A percentile compares a stretch with the other conserved stretches of the same genome.
These are phyloP conservation scores for Seira sanloemensis DNA, from an alignment of 2,888 invertebrate species.

Conservation along the genomic window DNA sequence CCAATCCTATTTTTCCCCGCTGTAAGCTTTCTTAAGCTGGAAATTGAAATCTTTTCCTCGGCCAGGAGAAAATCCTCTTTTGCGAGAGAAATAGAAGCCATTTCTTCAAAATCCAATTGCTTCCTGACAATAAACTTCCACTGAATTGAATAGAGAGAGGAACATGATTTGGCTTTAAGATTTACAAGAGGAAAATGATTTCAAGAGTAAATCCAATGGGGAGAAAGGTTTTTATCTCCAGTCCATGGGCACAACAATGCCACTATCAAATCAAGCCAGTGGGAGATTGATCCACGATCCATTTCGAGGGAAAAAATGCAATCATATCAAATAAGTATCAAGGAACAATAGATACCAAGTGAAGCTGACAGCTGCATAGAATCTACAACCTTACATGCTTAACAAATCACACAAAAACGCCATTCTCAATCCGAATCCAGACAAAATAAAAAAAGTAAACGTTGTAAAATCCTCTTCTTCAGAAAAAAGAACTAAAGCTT, in stretches of 20 bases:
- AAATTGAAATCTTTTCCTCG: background rate
- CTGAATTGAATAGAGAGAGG: background rate
- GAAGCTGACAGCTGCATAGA: constrained; percentile 61
- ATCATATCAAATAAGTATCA: constrained; percentile 40
- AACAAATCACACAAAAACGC: constrained; percentile 7
- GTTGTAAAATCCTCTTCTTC: background rate
- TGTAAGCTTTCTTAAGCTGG: too few relatives aligned
- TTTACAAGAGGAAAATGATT: background rate
- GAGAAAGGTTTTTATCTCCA: constrained; percentile 17
- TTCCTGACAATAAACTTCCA: constrained; percentile 14
- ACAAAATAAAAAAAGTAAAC: background rate
- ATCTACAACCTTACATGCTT: too few relatives aligned
- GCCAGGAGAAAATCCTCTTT: background rate
- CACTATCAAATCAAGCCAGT: constrained; percentile 40
- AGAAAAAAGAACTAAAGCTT: constrained; percentile 2
- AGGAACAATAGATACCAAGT: constrained; percentile 60
- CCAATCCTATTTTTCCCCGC: too few relatives aligned
- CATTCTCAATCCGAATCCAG: background rate
- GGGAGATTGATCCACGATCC: constrained; percentile 55
- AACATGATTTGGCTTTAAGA: constrained; percentile 9
- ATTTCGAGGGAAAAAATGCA: constrained; percentile 54
- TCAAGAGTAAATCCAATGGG: background rate
- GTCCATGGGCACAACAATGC: constrained; percentile 30
- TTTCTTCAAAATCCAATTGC: constrained; percentile 3
- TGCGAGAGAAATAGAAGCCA: background rate